Conservation (phyloP, 2,888 invertebrate species). For the Hedya salicella region DNA sequence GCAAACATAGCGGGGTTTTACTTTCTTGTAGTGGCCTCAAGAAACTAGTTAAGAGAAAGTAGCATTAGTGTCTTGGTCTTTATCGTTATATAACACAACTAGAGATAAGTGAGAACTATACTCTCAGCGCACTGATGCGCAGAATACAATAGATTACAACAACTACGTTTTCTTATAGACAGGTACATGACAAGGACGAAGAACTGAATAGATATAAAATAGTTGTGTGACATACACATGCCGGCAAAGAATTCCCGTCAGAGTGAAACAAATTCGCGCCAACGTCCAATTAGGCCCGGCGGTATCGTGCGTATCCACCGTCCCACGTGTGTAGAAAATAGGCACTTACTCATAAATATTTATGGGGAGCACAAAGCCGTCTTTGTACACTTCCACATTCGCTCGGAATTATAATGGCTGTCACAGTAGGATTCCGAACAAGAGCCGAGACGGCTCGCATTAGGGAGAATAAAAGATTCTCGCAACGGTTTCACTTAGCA, state of each 20-base stretch:
- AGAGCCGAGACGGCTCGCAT: constrained; percentile 80
- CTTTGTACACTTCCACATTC: constrained; percentile 82
- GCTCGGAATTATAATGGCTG: constrained; percentile 82
- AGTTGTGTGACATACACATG: constrained; percentile 49
- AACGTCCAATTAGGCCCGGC: constrained; percentile 76
- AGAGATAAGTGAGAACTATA: constrained; percentile 18
- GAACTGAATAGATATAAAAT: constrained; percentile 47
- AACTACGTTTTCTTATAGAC: constrained; percentile 22
- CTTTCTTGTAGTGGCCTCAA: constrained; percentile 82
- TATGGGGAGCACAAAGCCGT: constrained; percentile 77
- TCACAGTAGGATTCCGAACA: constrained; percentile 80
- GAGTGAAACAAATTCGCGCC: constrained; percentile 76
- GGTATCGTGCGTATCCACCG: constrained; percentile 80
- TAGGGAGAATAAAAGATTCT: constrained; percentile 77
- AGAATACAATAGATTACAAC: constrained; percentile 20
- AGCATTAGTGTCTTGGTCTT: constrained; percentile 77
- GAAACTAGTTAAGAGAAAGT: constrained; percentile 84
- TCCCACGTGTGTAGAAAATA: constrained; percentile 80
- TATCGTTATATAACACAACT: constrained; percentile 72
- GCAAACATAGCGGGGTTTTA: constrained; percentile 82
- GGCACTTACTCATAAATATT: constrained; percentile 82
- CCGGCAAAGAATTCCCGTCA: constrained; percentile 64
- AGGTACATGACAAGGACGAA: constrained; percentile 40
- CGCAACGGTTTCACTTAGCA: constrained; percentile 76
- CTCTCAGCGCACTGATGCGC: constrained; percentile 22